Conservation (phyloP, 2,113 vertebrate species). For the Irena cyanogastra region DNA sequence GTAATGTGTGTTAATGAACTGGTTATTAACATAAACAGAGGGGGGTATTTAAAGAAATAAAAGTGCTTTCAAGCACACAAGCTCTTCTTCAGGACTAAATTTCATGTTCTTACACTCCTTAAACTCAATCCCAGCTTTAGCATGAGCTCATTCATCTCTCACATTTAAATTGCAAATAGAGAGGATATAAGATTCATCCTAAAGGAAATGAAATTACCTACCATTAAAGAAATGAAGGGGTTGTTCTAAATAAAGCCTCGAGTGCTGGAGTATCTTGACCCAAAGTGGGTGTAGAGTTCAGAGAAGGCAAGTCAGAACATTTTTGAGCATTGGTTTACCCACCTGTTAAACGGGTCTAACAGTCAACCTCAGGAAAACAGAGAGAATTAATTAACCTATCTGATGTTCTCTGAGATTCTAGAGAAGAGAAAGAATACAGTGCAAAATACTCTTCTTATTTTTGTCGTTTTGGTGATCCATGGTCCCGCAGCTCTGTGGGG, state of each 20-base stretch:
- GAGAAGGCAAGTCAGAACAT: constrained; percentile 47
- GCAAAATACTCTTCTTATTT: neutral
- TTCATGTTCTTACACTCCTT: neutral
- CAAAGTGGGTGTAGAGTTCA: constrained; percentile 27
- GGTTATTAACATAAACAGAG: neutral
- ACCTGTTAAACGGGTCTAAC: constrained; percentile 48
- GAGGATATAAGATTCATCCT: constrained; percentile 35
- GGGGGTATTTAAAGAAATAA: neutral
- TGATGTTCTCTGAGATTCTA: constrained; percentile 5
- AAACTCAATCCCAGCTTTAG: neutral
- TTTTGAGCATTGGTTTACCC: constrained; percentile 1
- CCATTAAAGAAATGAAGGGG: constrained; percentile 33
- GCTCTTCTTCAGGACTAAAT: neutral
- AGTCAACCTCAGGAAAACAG: constrained; percentile 25
- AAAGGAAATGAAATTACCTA: constrained; percentile 44
- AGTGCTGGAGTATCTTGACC: constrained; percentile 36
- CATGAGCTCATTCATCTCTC: neutral
- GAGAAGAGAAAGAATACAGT: neutral
- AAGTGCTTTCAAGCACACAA: neutral
- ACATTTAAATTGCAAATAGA: constrained; percentile 47
- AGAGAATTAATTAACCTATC: constrained; percentile 16
- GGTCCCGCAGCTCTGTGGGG: neutral
- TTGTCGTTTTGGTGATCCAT: constrained; percentile 38
- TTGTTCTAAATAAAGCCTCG: constrained; percentile 55
- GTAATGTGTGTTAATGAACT: neutral